Evolutionary conservation across 30 jellyfish, hydroid and myxozoan species (phyloP), one percentile per base, ranked within the genome.

Genomic region (Haliclystus octoradiatus): DNA sequence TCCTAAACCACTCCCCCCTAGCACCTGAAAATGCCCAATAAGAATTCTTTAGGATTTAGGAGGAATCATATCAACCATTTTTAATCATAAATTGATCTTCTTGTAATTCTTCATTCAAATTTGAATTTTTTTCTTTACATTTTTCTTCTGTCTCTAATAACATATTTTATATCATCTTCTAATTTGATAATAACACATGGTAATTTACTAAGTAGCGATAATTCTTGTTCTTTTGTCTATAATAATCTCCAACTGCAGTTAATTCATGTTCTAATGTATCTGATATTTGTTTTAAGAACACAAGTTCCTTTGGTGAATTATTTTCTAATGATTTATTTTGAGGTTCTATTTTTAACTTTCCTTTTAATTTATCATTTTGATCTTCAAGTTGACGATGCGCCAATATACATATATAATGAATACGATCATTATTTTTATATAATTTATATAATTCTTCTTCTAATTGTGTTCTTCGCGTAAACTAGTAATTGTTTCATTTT

Each of bases 371-470:
- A 33, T 81, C 95, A 69, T 78, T 76, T 63, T 89, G 95, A 0
- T 76, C 94, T 51, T 89, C 81, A 61, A 89, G 74, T 71, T 89
- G 95, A 34, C 67, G 64, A 70, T 81, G 77, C 62, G 80, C 98
- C 35, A 52, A 28, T 68, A 68, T 90, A 73, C 98, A 89, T 23
- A 85, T 84, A 33, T 79, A 84, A 71, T 79, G 97, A 0, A 80
- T 63, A 14, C 93, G 85, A 68, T 88, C 97, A 69, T 88, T 81
- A 22, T 80, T 40, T 40, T 19, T 83, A 3, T 68, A 76, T 33
- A 73, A 53, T 73, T 74, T 76, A 49, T 86, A 94, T 12, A 88
- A 53, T 28, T 88, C 94, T 15, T 19, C 57, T 40, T n/a, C n/a
- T n/a, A n/a, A n/a, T n/a, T n/a, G n/a, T n/a, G n/a, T 19, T 40